Percentiles rank a stretch among this genome's conserved stretches.
Conservation (phyloP, 2,797 vertebrate species). For the Pantherophis alleghaniensis region DNA sequence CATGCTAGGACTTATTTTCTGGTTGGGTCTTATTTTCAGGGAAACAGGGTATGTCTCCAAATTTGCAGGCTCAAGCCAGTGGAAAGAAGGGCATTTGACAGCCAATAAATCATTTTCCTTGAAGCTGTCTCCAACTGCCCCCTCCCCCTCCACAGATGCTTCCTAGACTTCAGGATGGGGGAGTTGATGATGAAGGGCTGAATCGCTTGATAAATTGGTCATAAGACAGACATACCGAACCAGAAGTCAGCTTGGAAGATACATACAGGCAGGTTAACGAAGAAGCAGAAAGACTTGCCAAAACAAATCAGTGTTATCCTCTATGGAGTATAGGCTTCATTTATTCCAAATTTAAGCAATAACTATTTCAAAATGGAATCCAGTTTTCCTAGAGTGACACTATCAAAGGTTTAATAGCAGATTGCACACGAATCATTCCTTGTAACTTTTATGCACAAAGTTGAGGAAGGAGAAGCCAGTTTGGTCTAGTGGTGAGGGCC, state of each 20-base stretch:
- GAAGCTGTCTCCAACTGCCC: not conserved
- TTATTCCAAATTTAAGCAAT: not conserved
- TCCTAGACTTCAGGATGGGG: not conserved
- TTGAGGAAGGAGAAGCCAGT: not conserved
- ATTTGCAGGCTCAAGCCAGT: not conserved
- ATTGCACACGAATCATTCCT: not conserved
- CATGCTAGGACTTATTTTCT: too few species aligned
- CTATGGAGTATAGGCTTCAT: not conserved
- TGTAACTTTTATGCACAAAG: not conserved
- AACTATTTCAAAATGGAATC: not conserved
- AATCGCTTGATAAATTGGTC: conserved; percentile 37
- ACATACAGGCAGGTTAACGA: not conserved
- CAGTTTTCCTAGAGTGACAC: not conserved
- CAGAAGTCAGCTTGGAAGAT: conserved; percentile 25
- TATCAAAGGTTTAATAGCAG: not conserved
- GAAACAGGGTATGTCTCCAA: too few species aligned
- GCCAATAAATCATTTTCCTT: not conserved
- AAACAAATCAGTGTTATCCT: not conserved
- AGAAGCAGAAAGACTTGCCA: not conserved
- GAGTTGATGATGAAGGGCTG: conserved; percentile 3
- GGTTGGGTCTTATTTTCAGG: too few species aligned
- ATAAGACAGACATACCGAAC: conserved; percentile 11
- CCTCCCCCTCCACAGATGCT: not conserved
- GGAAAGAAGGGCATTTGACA: not conserved
- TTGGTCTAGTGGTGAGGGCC: not conserved